Conservation (phyloP, 2,113 vertebrate genomes). For the Xiphophorus couchianus region DNA sequence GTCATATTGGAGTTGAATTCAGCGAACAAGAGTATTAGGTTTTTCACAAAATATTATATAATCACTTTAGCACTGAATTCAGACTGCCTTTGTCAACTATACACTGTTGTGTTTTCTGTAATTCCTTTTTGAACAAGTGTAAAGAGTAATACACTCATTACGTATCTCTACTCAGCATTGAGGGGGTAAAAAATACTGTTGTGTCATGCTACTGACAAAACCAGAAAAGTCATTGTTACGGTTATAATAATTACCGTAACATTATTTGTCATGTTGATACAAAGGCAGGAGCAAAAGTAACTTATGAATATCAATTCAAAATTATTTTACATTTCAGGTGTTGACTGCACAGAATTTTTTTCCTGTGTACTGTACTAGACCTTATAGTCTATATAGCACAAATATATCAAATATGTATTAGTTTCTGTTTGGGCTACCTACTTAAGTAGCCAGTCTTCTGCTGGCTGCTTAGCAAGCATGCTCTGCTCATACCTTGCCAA, state of each 20-base stretch:
- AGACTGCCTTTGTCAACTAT: conserved; percentile 7
- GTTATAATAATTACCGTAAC: too few relatives aligned
- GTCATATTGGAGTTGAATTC: conserved; percentile 9
- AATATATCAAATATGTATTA: background rate
- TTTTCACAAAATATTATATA: background rate
- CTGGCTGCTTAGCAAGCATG: background rate
- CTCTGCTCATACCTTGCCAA: background rate
- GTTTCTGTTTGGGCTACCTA: background rate
- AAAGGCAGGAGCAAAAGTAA: too few relatives aligned
- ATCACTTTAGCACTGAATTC: conserved; percentile 3
- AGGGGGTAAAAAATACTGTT: background rate
- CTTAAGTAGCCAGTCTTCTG: background rate
- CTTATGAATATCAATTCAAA: too few relatives aligned
- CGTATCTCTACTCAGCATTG: too few relatives aligned
- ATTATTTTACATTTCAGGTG: too few relatives aligned
- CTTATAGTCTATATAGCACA: background rate
- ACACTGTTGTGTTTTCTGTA: conserved; percentile 4
- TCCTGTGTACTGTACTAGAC: too few relatives aligned
- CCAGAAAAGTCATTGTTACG: too few relatives aligned
- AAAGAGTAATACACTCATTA: background rate
- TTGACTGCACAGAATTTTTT: too few relatives aligned
- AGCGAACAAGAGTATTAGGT: background rate
- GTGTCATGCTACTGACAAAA: background rate
- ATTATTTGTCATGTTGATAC: too few relatives aligned
- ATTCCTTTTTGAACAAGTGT: conserved; percentile 15